Percentiles rank a stretch among this genome's conserved stretches.
These are phyloP conservation scores for Erebia epiphron DNA, from an alignment of 2,888 invertebrate genomes.

Conservation along the genomic window DNA sequence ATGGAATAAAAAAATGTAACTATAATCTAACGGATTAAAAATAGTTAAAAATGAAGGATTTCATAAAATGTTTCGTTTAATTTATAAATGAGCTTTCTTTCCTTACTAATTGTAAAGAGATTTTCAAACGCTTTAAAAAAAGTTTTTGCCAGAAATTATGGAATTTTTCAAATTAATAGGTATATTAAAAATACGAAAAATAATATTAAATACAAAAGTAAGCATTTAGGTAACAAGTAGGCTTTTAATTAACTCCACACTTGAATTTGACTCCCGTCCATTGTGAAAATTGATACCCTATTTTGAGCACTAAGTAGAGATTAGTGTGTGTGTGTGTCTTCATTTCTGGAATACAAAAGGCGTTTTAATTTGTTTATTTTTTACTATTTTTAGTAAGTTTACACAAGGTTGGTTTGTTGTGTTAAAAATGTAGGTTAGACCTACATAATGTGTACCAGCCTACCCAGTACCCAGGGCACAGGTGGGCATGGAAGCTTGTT, in stretches of 20 bases:
- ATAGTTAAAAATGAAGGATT: neutral
- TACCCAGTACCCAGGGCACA: too few relatives aligned
- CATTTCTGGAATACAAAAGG: neutral
- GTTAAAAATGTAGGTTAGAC: neutral
- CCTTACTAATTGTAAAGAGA: neutral
- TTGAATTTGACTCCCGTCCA: neutral
- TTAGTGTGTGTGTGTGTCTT: neutral
- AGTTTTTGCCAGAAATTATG: neutral
- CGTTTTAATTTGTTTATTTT: neutral
- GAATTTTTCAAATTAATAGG: neutral
- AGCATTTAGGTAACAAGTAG: neutral
- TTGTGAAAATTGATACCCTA: neutral
- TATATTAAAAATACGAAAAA: neutral
- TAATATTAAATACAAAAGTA: neutral
- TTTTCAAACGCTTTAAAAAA: neutral
- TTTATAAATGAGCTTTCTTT: neutral
- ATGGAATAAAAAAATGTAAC: neutral
- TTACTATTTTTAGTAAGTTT: neutral
- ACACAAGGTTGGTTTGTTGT: neutral
- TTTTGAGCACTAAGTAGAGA: neutral
- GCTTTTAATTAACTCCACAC: neutral
- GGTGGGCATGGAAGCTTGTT: too few relatives aligned
- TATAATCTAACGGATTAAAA: neutral
- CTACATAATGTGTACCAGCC: too few relatives aligned
- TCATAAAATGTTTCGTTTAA: neutral